Evolutionary conservation across 2,888 invertebrate genomes (phyloP), one percentile per base, ranked within the genome.

Genomic region (Cylindroiulus punctatus): DNA sequence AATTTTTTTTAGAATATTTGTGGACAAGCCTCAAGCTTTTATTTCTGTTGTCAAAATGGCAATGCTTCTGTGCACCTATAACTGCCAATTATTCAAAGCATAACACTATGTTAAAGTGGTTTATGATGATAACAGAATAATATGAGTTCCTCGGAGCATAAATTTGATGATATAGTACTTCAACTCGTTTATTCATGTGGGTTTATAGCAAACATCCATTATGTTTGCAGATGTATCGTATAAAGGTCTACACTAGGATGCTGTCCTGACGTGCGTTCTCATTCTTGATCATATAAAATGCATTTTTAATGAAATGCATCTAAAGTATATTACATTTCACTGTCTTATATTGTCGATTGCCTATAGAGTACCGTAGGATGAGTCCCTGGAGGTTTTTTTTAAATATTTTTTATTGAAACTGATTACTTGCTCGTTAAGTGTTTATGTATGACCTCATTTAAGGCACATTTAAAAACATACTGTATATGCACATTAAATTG

Each of bases 61-160:
- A 30, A 76, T 76, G 76, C 76, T 76, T 30, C 76, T 30, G 76
- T 76, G 76, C 76, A 30, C 30, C 76, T 76, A 76, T 17, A 76
- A 26, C 76, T 76, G 76, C 76, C 30, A 76, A 76, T 76, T 76
- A 76, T 3, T 26, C 26, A 10, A 12, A 10, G 30, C 76, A 17
- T 17, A 76, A 30, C 30, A 76, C 26, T 76, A 30, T 1, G 30
- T 14, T 76, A 76, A 14, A 76, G 76, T 30, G 76, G 30, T 30
- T 76, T 76, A 30, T 14, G 14, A 76, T 76, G 10, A 30, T 52
- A 52, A 5, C 3, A 52, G n/a, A n/a, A 52, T 52, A n/a, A 8
- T n/a, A 52, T n/a, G 52, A 76, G 30, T 76, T 30, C 76, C 65
- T 12, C 30, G 30, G 10, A 30, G 76, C 76, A 76, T 76, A 30